Evolutionary conservation across 2,888 invertebrate genomes (phyloP), one percentile per base, ranked within the genome.

Genomic region (Raillietiella orientalis): DNA sequence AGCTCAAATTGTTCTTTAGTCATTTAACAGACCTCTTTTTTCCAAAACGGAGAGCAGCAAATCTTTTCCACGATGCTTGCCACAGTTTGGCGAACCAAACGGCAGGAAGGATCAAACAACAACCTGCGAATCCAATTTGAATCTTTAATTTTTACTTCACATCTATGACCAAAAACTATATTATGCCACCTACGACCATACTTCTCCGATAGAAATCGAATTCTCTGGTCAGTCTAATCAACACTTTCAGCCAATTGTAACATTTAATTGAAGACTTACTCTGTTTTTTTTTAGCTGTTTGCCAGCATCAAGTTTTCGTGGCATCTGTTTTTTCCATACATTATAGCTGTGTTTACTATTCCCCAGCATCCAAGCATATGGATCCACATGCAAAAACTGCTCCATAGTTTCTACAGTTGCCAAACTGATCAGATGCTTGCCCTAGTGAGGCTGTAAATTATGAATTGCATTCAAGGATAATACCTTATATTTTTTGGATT

Each of bases 61-160:
- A 82, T 56, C 2, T 69, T 65, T 42, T 74, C 71, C 12, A 84
- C 59, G 50, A 84, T 66, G 41, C 67, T 69, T 38, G 82, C 82
- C 6, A 77, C 72, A 17, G 79, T 65, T 45, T 75, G 70, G 14
- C 87, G 58, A 0, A 79, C 75, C 32, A 75, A 59, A 26, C 75
- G 59, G 0, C 82, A 84, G 41, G 75, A 74, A 1, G 74, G 65
- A 49, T 79, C 79, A 47, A 87, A 87, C 37, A 87, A 56, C 5
- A 84, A 69, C n/a, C 70, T 67, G 35, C 74, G 67, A 30, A 87
- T 52, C 87, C 87, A 87, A 1, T 67, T 63, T 21, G 63, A 60
- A 35, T 64, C 61, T 23, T 26, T 30, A 14, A 26, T 17, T 15
- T 11, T 16, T 19, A 21, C 20, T n/a, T 21, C n/a, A 21, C 21